These are phyloP conservation scores for Pammene aurita DNA, from an alignment of 2,888 invertebrate species.

Conservation along the genomic window DNA sequence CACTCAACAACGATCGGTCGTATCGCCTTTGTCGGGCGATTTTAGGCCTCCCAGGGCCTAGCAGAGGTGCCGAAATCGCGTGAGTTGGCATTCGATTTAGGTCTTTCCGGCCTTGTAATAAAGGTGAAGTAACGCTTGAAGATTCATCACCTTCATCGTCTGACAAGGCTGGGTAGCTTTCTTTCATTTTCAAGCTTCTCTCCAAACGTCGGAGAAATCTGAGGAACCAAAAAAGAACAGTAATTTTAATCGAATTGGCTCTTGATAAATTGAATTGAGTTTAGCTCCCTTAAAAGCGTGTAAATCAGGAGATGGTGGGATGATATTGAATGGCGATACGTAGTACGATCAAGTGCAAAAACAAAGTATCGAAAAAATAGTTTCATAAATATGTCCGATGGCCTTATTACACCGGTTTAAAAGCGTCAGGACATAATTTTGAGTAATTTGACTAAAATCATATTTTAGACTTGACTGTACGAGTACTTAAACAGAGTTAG, in stretches of 20 bases:
- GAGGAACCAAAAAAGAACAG: conserved; percentile 43
- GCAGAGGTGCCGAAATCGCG: conserved; percentile 75
- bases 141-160: conserved; percentile 85
- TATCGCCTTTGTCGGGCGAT: conserved; percentile 76
- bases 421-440: too few species aligned
- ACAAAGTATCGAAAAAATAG: too few species aligned
- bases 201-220: conserved; percentile 89
- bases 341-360: too few species aligned
- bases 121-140: conserved; percentile 86
- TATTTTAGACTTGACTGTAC: too few species aligned
- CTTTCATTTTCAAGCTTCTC: conserved; percentile 87
- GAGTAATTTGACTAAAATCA: too few species aligned
- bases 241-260: not conserved
- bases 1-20: conserved; percentile 72
- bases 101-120: conserved; percentile 78
- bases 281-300: too few species aligned
- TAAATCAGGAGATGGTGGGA: too few species aligned
- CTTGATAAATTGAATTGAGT: not conserved
- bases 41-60: conserved; percentile 76
- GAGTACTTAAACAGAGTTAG: too few species aligned
- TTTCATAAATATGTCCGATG: too few species aligned
- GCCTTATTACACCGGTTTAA: too few species aligned
- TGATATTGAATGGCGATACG: too few species aligned
- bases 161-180: conserved; percentile 83
- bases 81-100: conserved; percentile 64